Evolutionary conservation across 2,888 invertebrate species (phyloP), one percentile per base, ranked within the genome.

Genomic region (Perdita meconis): DNA sequence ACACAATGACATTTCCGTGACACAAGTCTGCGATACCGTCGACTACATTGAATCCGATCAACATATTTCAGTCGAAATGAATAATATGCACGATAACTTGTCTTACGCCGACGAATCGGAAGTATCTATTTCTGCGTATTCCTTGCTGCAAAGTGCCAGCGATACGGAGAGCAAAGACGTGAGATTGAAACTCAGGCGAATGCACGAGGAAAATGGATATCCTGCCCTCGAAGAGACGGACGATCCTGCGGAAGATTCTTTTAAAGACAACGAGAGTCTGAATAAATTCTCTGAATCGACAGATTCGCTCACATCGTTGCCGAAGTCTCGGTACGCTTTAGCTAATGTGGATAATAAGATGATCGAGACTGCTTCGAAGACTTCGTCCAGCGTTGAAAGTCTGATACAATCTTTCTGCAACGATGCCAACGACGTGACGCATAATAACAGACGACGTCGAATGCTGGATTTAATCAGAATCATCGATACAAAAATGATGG

Each of bases 401-500:
- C 65, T 70, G 6, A 40, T 74, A 44, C 72, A 61, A n/a, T 63
- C 65, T 8, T 71, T 71, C 0, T 50, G 67, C 22, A 79, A 70
- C 0, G 78, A 78, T 30, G 12, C 53, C 10, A 44, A 56, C 13
- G 61, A 78, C 1, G 38, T 51, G 1, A 30, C 36, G 4, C 71
- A 79, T 6, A 64, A 60, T 10, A 53, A 72, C n/a, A 75, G 84
- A 38, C 84, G 70, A 36, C 66, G 51, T 3, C 59, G 81, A 26
- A 92, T 92, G 89, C 60, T 88, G 13, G 91, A 92, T n/a, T 71
- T 92, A n/a, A 88, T 92, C 1, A 83, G 80, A 40, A 71, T 89
- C n/a, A 92, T 92, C 19, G 92, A 92, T 55, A 80, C 89, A 1
- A 88, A 88, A 51, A 89, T 92, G 92, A 87, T 92, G 87, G 65